Evolutionary conservation across 2,888 invertebrate species (phyloP).

Genomic region (Fabriciana adippe): DNA sequence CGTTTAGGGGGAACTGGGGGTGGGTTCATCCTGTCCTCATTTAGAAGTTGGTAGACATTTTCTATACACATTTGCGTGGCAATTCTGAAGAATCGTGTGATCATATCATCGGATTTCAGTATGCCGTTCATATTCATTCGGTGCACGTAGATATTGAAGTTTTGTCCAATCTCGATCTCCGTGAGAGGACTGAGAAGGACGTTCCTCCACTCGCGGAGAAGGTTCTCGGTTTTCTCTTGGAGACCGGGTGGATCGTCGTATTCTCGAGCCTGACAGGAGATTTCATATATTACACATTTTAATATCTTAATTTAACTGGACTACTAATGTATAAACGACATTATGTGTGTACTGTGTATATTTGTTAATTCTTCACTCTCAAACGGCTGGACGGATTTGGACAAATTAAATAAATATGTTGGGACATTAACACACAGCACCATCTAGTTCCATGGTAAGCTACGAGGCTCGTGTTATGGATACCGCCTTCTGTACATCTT

Average conservation of each 20-base stretch:
- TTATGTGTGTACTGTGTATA: too few species aligned
- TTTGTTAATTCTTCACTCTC: too few species aligned
- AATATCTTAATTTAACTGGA: too few species aligned
- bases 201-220: slow-evolving; percentile 97
- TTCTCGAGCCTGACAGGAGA: slow-evolving; percentile 75
- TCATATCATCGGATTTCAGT: slow-evolving; percentile 97
- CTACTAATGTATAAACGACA: too few species aligned
- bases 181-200: slow-evolving; percentile 92
- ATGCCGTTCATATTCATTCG: slow-evolving; percentile 96
- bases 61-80: slow-evolving; percentile 98
- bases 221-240: slow-evolving; percentile 96
- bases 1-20: slow-evolving; percentile 85
- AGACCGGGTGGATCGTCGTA: slow-evolving; percentile 97
- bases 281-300: too few species aligned
- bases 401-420: too few species aligned
- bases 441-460: too few species aligned
- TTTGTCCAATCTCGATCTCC: slow-evolving; percentile 92
- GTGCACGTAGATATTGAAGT: slow-evolving; percentile 96
- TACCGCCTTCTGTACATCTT: too few species aligned
- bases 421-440: too few species aligned
- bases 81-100: slow-evolving; percentile 97
- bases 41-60: slow-evolving; percentile 92
- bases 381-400: too few species aligned
- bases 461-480: too few species aligned
- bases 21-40: slow-evolving; percentile 86